Conservation (phyloP, 2,888 invertebrate genomes). For the Ectemnius continuus region DNA sequence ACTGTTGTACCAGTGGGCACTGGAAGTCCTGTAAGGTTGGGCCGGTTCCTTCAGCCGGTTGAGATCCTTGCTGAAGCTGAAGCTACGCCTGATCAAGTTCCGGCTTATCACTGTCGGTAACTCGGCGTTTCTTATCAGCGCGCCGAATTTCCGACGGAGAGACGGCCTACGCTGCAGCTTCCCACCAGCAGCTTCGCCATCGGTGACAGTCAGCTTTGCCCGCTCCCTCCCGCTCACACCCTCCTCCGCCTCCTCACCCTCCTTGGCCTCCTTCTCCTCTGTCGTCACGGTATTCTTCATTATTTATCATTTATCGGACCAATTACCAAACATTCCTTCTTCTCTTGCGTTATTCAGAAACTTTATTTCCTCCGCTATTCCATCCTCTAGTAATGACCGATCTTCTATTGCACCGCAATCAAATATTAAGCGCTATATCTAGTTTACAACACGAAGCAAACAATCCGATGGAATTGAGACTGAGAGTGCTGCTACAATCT, state of each 20-base stretch:
- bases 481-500: no score
- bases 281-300: constrained; percentile 56
- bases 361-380: no score
- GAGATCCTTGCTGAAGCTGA: constrained; percentile 73
- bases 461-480: no score
- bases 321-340: no score
- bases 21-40: constrained; percentile 60
- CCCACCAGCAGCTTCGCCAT: constrained; percentile 14
- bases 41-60: constrained; percentile 58
- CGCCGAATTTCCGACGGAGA: constrained; percentile 69
- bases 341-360: no score
- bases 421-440: no score
- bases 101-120: constrained; percentile 74
- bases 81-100: constrained; percentile 71
- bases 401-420: no score
- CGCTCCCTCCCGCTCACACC: constrained; percentile 60
- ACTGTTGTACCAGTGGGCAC: constrained; percentile 74
- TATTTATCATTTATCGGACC: neutral
- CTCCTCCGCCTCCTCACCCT: constrained; percentile 60
- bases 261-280: constrained; percentile 64
- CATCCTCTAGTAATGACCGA: no score
- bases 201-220: constrained; percentile 16
- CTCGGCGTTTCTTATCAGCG: constrained; percentile 70
- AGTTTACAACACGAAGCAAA: no score
- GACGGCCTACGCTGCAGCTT: constrained; percentile 69